A percentile compares a stretch with the other conserved stretches of the same genome.
Evolutionary conservation across 2,797 vertebrate species (phyloP).

Genomic region (Phylloscopus collybita): DNA sequence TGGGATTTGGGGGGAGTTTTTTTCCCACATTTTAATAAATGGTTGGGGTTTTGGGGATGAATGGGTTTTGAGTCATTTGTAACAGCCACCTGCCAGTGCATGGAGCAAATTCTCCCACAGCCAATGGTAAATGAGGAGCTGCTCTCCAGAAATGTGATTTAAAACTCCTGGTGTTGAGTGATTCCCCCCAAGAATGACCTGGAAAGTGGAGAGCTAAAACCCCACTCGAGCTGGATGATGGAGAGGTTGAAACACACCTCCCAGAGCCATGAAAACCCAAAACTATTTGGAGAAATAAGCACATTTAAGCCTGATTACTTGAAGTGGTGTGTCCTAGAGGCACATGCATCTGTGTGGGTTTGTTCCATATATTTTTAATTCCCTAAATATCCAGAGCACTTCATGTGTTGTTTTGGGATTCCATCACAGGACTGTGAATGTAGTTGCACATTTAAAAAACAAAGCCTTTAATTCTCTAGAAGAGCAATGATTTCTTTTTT

Average conservation of each 20-base stretch:
- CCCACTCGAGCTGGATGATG: background rate
- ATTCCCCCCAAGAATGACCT: background rate
- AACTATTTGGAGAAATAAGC: background rate
- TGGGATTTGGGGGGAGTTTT: rapidly evolving
- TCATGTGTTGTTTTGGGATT: rapidly evolving
- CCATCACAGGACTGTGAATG: background rate
- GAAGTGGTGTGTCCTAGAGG: background rate
- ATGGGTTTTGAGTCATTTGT: background rate
- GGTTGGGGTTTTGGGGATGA: background rate
- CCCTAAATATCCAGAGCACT: background rate
- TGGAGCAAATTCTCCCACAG: background rate
- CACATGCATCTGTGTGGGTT: background rate
- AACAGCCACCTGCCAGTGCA: background rate
- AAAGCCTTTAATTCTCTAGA: background rate
- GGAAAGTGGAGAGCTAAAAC: background rate
- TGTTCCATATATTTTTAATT: background rate
- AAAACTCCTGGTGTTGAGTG: background rate
- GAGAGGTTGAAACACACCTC: background rate
- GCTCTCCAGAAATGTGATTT: background rate
- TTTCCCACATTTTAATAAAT: background rate
- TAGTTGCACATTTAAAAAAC: background rate
- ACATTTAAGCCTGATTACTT: background rate
- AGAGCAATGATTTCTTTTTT: background rate
- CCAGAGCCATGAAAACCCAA: background rate
- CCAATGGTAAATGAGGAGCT: background rate